Percentiles rank a stretch among this genome's conserved stretches.
Evolutionary conservation across 1,140 invertebrate genomes (phyloP).

Genomic region (Colletes gigas): DNA sequence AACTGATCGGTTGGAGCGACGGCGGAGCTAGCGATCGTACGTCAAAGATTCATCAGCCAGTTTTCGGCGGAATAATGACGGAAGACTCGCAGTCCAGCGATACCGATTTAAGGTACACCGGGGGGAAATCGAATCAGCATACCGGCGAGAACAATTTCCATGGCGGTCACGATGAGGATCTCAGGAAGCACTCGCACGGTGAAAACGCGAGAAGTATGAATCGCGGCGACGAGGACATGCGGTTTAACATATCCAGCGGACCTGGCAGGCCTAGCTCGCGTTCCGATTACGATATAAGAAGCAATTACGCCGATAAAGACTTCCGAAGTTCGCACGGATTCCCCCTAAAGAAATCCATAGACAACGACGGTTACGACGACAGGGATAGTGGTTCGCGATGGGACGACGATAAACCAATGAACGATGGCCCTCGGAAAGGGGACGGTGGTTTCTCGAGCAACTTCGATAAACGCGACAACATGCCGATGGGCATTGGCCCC

Average conservation of each 20-base stretch:
- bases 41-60: constrained; percentile 73
- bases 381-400: constrained; percentile 64
- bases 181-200: constrained; percentile 51
- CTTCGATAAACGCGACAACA: constrained; percentile 71
- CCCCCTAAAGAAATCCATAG: constrained; percentile 54
- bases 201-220: constrained; percentile 37
- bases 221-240: constrained; percentile 67
- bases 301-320: constrained; percentile 68
- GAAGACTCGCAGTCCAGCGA: constrained; percentile 74
- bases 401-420: constrained; percentile 67
- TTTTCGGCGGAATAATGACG: constrained; percentile 69
- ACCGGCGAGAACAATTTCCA: constrained; percentile 44
- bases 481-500: constrained; percentile 45
- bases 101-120: constrained; percentile 68
- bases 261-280: constrained; percentile 62
- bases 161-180: constrained; percentile 62
- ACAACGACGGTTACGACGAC: constrained; percentile 64
- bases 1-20: constrained; percentile 78
- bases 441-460: constrained; percentile 50
- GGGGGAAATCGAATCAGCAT: constrained; percentile 47
- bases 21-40: constrained; percentile 66
- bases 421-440: constrained; percentile 47
- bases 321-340: constrained; percentile 60
- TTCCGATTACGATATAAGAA: constrained; percentile 60
- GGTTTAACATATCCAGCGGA: constrained; percentile 58